These are phyloP conservation scores for Coluber constrictor DNA, from an alignment of 2,797 vertebrate species.

Conservation along the genomic window DNA sequence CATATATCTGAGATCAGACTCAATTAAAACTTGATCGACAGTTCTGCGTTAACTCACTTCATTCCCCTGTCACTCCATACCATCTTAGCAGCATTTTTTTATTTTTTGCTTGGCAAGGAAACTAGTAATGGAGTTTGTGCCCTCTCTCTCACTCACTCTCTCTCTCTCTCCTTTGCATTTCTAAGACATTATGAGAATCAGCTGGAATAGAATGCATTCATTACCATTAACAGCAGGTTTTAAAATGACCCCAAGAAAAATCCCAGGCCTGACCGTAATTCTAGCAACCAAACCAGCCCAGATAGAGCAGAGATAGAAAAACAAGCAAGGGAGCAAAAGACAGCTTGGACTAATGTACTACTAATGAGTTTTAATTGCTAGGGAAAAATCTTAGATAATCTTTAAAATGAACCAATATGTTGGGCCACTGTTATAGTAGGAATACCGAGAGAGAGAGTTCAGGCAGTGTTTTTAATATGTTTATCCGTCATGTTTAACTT, in stretches of 20 bases:
- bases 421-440: neutral
- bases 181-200: neutral
- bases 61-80: constrained; percentile 11
- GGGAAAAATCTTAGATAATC: neutral
- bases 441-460: neutral
- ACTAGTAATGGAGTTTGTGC: neutral
- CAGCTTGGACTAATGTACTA: neutral
- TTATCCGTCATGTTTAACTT: neutral
- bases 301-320: no score
- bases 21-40: constrained; percentile 34
- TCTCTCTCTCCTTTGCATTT: constrained; percentile 1
- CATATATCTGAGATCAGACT: constrained; percentile 17
- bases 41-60: neutral
- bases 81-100: neutral
- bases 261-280: neutral
- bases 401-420: neutral
- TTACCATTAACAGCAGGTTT: neutral
- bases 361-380: neutral
- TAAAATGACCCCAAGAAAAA: neutral
- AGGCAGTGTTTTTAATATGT: neutral
- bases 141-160: no score
- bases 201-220: neutral
- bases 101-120: neutral
- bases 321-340: neutral
- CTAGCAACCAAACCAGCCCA: neutral